Evolutionary conservation across 2,797 vertebrate genomes (phyloP).

Genomic region (Periparus ater): DNA sequence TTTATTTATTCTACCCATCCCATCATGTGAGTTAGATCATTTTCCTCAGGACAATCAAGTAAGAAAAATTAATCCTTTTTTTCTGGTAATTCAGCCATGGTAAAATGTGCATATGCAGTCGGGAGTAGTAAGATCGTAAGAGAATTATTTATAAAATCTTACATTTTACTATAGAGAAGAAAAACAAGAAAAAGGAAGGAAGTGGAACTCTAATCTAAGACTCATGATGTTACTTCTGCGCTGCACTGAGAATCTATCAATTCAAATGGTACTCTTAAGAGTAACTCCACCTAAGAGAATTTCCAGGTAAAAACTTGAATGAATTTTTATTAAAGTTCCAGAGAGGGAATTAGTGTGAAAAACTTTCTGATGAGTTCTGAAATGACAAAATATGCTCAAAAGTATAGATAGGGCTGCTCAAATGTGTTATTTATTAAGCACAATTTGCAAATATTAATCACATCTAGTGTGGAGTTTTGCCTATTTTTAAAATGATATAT

Average conservation of each 20-base stretch:
- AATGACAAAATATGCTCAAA: neutral
- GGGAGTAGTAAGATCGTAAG: neutral
- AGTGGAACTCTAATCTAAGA: neutral
- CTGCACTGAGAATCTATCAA: neutral
- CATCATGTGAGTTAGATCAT: neutral
- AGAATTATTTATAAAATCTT: slow-evolving; percentile 18
- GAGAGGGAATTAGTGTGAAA: neutral
- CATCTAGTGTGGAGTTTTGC: neutral
- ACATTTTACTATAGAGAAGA: neutral
- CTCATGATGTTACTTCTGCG: neutral
- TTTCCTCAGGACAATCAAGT: neutral
- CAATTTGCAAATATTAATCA: neutral
- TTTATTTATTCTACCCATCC: neutral
- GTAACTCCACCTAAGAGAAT: neutral
- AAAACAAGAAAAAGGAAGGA: neutral
- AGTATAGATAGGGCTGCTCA: neutral
- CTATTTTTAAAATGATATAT: fast-evolving
- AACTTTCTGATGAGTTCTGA: neutral
- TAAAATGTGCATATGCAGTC: neutral
- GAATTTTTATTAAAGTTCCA: neutral
- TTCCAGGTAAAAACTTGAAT: neutral
- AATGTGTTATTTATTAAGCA: neutral
- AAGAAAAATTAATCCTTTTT: neutral
- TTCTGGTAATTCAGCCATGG: neutral
- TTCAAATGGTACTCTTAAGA: neutral